Conservation (phyloP, 2,888 invertebrate species). For the Cheilosia urbana region DNA sequence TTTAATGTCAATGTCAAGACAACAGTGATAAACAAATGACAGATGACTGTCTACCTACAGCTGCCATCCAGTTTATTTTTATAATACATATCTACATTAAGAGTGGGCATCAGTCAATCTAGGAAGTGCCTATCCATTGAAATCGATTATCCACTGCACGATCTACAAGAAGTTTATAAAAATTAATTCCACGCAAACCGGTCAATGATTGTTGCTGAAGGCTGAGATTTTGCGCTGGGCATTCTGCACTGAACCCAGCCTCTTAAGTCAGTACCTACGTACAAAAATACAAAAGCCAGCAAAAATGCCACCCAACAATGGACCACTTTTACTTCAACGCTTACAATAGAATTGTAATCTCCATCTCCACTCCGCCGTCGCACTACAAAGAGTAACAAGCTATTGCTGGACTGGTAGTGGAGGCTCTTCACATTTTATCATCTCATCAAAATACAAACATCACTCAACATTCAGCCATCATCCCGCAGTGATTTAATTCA, state of each 20-base stretch:
- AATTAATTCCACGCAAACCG: constrained; percentile 7
- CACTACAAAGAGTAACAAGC: neutral
- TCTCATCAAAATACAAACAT: constrained; percentile 41
- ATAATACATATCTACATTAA: neutral
- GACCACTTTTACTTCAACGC: constrained; percentile 29
- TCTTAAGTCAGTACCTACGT: neutral
- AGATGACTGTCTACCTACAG: no score
- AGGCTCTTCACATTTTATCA: constrained; percentile 27
- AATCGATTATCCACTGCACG: neutral
- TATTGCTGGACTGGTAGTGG: neutral
- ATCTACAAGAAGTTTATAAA: neutral
- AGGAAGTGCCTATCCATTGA: neutral
- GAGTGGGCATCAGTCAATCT: neutral
- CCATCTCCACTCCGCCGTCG: neutral
- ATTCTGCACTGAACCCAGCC: neutral
- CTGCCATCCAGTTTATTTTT: neutral
- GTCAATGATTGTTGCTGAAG: constrained; percentile 14
- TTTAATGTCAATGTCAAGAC: no score
- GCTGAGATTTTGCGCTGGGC: neutral
- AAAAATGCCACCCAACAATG: constrained; percentile 28
- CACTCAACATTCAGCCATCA: constrained; percentile 39
- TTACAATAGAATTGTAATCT: constrained; percentile 32
- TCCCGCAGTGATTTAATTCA: constrained; percentile 71
- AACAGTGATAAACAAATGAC: no score
- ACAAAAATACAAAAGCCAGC: neutral